Evolutionary conservation across 1,140 invertebrate genomes (phyloP).

Genomic region (Drosophila bifasciata): DNA sequence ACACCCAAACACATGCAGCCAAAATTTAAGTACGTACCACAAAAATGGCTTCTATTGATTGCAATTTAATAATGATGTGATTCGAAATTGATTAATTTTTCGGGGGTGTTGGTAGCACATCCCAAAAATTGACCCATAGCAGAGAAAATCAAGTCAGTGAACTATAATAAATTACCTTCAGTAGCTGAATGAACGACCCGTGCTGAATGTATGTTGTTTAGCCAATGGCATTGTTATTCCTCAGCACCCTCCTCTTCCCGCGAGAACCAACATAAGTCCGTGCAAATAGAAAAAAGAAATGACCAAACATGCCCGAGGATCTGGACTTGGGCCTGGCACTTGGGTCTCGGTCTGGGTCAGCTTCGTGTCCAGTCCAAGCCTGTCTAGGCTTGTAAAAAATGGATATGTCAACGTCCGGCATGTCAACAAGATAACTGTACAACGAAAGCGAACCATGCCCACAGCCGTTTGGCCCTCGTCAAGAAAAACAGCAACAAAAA

Average conservation of each 20-base stretch:
- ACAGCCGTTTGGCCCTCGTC: slow-evolving; percentile 41
- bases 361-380: slow-evolving; percentile 13
- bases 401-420: slow-evolving; percentile 78
- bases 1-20: slow-evolving; percentile 3
- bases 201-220: slow-evolving; percentile 42
- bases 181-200: slow-evolving; percentile 14
- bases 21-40: slow-evolving; percentile 18
- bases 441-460: slow-evolving; percentile 44
- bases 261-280: slow-evolving; percentile 52
- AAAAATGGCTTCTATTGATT: slow-evolving; percentile 20
- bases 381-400: slow-evolving; percentile 73
- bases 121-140: slow-evolving; percentile 44
- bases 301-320: slow-evolving; percentile 22
- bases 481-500: slow-evolving; percentile 33
- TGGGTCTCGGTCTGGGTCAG: no score
- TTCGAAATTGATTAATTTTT: slow-evolving; percentile 69
- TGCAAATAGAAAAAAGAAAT: slow-evolving; percentile 45
- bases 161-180: slow-evolving; percentile 71
- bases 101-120: slow-evolving; percentile 11
- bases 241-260: no score
- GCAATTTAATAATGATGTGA: slow-evolving; percentile 68
- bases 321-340: no score
- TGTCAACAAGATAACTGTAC: slow-evolving; percentile 78
- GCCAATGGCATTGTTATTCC: slow-evolving; percentile 38
- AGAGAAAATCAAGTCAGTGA: slow-evolving; percentile 46